Evolutionary conservation across 2,797 vertebrate genomes (phyloP).

Genomic region (Xyrichtys novacula): DNA sequence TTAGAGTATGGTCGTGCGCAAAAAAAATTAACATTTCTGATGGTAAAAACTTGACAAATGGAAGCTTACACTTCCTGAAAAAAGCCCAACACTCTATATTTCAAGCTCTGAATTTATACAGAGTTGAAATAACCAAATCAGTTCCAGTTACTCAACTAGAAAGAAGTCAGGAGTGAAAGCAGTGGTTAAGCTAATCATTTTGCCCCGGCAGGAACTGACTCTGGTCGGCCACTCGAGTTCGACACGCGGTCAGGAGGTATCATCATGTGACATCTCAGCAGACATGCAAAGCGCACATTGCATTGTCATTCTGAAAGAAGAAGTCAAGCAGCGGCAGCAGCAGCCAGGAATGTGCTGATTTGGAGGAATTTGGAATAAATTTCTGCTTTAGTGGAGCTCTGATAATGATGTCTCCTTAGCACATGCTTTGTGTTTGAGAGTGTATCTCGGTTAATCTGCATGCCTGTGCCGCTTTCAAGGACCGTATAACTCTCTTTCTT

Average conservation of each 20-base stretch:
- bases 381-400: too few relatives aligned
- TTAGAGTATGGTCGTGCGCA: too few relatives aligned
- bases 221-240: background rate
- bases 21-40: too few relatives aligned
- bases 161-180: too few relatives aligned
- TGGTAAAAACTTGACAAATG: too few relatives aligned
- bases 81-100: too few relatives aligned
- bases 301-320: background rate
- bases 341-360: background rate
- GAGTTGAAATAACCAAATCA: too few relatives aligned
- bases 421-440: background rate
- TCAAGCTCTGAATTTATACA: too few relatives aligned
- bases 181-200: too few relatives aligned
- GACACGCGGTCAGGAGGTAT: background rate
- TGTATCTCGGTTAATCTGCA: background rate
- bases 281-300: background rate
- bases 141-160: background rate
- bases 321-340: background rate
- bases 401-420: constrained; percentile 9
- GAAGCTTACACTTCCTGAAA: too few relatives aligned
- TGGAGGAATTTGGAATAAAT: too few relatives aligned
- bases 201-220: too few relatives aligned
- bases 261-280: constrained; percentile 7
- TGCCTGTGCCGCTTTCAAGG: constrained; percentile 32
- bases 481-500: background rate